Evolutionary conservation across 1,140 invertebrate genomes (phyloP).

Genomic region (Chironomus tepperi): DNA sequence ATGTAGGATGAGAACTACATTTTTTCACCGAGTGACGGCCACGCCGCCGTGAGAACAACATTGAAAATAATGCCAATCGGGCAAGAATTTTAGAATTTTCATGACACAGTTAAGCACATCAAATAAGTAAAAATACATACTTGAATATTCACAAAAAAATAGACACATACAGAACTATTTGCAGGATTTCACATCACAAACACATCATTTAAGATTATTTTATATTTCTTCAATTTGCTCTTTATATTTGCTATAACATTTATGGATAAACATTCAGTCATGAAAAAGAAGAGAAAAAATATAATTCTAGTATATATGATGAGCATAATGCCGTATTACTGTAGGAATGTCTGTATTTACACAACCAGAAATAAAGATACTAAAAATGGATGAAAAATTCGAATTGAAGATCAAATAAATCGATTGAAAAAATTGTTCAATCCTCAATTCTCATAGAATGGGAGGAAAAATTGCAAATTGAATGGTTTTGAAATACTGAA

Average conservation of each 20-base stretch:
- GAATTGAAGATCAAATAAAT: slow-evolving; percentile 18
- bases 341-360: slow-evolving; percentile 8
- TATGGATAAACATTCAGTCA: too few relatives aligned
- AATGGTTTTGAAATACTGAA: background rate
- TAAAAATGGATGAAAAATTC: background rate
- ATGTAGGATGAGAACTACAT: too few relatives aligned
- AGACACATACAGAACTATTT: too few relatives aligned
- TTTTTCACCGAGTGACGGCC: too few relatives aligned
- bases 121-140: too few relatives aligned
- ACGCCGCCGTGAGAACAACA: too few relatives aligned
- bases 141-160: too few relatives aligned
- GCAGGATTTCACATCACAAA: background rate
- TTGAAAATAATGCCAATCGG: too few relatives aligned
- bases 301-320: background rate
- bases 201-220: background rate
- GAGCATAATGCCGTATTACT: background rate
- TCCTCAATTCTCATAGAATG: background rate
- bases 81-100: too few relatives aligned
- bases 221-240: background rate
- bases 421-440: background rate
- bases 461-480: background rate
- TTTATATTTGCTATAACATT: background rate
- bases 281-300: background rate
- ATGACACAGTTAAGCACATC: too few relatives aligned
- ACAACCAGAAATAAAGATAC: background rate